Percentiles rank a stretch among this genome's conserved stretches.
Conservation (phyloP, 1,140 invertebrate species). For the Leptopilina clavipes region DNA sequence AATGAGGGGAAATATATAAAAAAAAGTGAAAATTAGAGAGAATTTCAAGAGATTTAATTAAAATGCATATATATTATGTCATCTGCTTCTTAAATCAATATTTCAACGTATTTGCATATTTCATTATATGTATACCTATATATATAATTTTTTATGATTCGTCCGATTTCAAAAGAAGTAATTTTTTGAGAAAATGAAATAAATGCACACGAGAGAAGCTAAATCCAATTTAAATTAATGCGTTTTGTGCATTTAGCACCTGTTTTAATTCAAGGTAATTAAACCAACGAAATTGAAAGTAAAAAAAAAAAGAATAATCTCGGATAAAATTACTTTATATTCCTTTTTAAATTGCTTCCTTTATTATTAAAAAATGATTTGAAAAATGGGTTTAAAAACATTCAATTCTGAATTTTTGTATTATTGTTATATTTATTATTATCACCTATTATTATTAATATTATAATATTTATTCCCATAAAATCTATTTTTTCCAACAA, state of each 20-base stretch:
- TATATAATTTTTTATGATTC: not conserved
- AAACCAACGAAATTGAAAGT: conserved; percentile 6
- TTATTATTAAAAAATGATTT: not conserved
- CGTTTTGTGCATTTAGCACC: not conserved
- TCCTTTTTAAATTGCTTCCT: not conserved
- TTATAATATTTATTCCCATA: too few relatives aligned
- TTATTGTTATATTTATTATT: too few relatives aligned
- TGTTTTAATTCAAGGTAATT: conserved; percentile 21
- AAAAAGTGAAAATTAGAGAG: conserved; percentile 9
- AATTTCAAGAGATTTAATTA: conserved; percentile 23
- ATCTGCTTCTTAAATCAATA: not conserved
- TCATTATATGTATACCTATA: too few relatives aligned
- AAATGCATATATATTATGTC: not conserved
- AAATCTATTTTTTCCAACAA: too few relatives aligned
- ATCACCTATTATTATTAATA: too few relatives aligned
- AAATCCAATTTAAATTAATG: conserved; percentile 19
- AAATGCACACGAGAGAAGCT: not conserved
- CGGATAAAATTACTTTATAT: not conserved
- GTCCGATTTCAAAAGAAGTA: not conserved
- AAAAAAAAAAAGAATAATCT: not conserved
- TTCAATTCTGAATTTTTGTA: too few relatives aligned
- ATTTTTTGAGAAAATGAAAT: conserved; percentile 20
- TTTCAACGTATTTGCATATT: not conserved
- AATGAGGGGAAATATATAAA: conserved; percentile 24
- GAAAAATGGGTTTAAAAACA: too few relatives aligned